These are phyloP conservation scores for Trachelus stipa DNA, from an alignment of 2,888 invertebrate genomes.

Conservation along the genomic window DNA sequence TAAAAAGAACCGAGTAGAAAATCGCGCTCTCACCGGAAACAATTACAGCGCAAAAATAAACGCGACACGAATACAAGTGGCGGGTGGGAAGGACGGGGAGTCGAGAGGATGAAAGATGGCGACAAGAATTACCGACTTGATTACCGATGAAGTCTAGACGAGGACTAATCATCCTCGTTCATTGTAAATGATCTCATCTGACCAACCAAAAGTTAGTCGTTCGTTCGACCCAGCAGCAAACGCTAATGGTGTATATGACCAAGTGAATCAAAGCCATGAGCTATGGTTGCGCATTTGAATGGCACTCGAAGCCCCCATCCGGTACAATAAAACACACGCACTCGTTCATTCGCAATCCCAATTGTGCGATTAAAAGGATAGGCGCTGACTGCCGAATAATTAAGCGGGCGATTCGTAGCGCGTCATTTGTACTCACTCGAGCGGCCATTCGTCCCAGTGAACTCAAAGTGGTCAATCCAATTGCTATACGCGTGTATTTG, in stretches of 20 bases:
- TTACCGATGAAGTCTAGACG: neutral
- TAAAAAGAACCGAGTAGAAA: neutral
- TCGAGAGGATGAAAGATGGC: neutral
- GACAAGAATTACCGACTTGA: neutral
- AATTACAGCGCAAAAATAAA: neutral
- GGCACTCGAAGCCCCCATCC: conserved; percentile 43
- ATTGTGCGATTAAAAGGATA: conserved; percentile 38
- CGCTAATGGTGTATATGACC: neutral
- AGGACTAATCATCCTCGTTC: neutral
- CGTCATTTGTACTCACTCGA: conserved; percentile 14
- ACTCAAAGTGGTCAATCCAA: neutral
- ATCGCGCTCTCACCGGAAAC: neutral
- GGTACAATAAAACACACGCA: conserved; percentile 37
- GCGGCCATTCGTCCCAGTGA: conserved; percentile 4
- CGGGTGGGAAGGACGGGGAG: no score
- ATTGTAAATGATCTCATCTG: neutral
- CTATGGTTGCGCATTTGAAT: conserved; percentile 53
- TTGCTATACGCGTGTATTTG: neutral
- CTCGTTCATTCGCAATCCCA: conserved; percentile 30
- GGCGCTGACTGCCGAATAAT: conserved; percentile 32
- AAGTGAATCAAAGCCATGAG: conserved; percentile 8
- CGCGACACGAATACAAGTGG: neutral
- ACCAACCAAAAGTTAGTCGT: neutral
- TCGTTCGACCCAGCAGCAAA: neutral
- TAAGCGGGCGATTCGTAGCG: conserved; percentile 12